Conservation (phyloP, 2,797 vertebrate species). For the Paramormyrops hopkinsi region DNA sequence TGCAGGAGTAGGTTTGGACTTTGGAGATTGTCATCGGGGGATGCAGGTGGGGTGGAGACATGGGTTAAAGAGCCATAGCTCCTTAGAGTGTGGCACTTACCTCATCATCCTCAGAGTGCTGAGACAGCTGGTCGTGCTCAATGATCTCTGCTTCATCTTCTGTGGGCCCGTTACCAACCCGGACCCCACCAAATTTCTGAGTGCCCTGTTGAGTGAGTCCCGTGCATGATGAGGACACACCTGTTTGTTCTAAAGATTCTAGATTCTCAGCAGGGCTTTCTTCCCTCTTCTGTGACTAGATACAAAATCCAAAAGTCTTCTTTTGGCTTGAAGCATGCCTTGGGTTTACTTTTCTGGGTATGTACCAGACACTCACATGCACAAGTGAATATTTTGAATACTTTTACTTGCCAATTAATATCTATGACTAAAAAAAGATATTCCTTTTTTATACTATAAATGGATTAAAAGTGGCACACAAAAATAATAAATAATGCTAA, state of each 20-base stretch:
- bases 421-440: constrained; percentile 8
- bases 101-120: constrained; percentile 96
- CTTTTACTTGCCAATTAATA: constrained; percentile 24
- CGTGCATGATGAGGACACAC: constrained; percentile 73
- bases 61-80: background rate
- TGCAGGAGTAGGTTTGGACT: background rate
- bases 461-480: constrained; percentile 10
- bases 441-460: background rate
- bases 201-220: constrained; percentile 90
- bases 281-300: constrained; percentile 77
- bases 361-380: constrained; percentile 27
- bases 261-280: constrained; percentile 73
- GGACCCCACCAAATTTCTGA: constrained; percentile 95
- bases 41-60: background rate
- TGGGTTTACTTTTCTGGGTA: constrained; percentile 35
- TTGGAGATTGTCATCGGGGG: background rate
- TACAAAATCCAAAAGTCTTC: constrained; percentile 75
- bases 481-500: constrained; percentile 16
- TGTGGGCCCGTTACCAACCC: constrained; percentile 95
- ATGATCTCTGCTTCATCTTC: constrained; percentile 99
- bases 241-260: constrained; percentile 75
- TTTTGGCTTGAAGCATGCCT: constrained; percentile 69
- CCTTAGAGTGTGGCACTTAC: constrained; percentile 57
- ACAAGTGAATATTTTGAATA: constrained; percentile 26
- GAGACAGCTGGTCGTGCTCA: constrained; percentile 96